Evolutionary conservation across 2,888 invertebrate species (phyloP), one percentile per base, ranked within the genome.

Genomic region (Caenorhabditis angaria): DNA sequence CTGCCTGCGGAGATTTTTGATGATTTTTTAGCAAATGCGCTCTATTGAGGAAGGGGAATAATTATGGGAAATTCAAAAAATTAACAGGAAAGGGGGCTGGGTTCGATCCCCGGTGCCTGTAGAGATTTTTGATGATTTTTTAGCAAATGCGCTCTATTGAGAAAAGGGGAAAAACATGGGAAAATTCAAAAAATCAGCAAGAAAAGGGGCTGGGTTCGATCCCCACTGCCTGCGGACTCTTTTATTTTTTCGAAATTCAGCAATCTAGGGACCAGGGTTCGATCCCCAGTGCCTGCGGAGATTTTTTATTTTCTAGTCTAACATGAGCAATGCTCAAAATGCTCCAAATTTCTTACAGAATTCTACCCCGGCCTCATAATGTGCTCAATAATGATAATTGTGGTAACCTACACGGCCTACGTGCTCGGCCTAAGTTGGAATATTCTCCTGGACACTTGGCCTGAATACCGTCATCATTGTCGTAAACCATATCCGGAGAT

Each of bases 401-500:
- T 77, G 12, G 73, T 77, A 8, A 70, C 76, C 8, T 77, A 70
- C 63, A 84, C 84, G 8, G 75, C 83, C n/a, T 81, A 77, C 53
- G 77, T 78, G 22, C 75, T 84, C 10, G 84, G 84, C 29, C 53
- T 60, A 27, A 70, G 78, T 51, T 84, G 84, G 84, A 79, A 79
- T 32, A 83, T 83, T 8, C 64, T 84, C 18, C 66, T 77, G 29
- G 70, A 79, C 27, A 70, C 70, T 22, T 83, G 81, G 81, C 84
- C 84, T 14, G 76, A 81, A 65, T 83, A 84, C 61, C 60, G 69
- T 6, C 65, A 60, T 20, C 83, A 84, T 68, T 83, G 83, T 54
- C 63, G 84, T n/a, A 81, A 81, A 58, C 85, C 85, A 5, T 85
- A 85, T 63, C 82, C 85, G 5, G 85, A 85, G 60, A 83, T 85